Evolutionary conservation across 2,888 invertebrate species (phyloP), one percentile per base, ranked within the genome.

Genomic region (Drosophila helvetica): DNA sequence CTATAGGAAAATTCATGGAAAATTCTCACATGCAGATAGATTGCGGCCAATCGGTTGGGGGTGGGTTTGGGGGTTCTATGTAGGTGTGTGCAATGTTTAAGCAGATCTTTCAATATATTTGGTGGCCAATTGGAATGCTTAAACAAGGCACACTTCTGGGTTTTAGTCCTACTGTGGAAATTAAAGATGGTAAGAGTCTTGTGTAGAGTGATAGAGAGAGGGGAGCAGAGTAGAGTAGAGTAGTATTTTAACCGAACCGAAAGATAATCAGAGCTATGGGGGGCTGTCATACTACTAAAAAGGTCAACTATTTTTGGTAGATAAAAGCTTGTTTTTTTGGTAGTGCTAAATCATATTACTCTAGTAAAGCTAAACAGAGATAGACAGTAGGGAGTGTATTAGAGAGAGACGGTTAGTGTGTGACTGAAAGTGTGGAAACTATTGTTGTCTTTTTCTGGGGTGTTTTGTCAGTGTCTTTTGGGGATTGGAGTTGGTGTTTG

Each of bases 321-420:
- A 61, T 48, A 53, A 81, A 86, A 75, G 86, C 83, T 77, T 73
- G 33, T 62, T 38, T 15, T 38, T 38, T 33, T 55, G 50, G 68
- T 43, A 55, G 68, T 71, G 68, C 67, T 74, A 85, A 80, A 79
- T 75, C 52, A 79, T 75, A 66, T 50, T 47, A 45, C 25, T 68
- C 80, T 79, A 84, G 60, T n/a, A 30, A 77, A 71, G 82, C 85
- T 78, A 84, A 87, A 82, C 70, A 86, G 79, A 74, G 64, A 80
- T 70, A 74, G 63, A 62, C 38, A 62, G 66, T 33, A 27, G 51
- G 15, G 47, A 55, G 58, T 61, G 38, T 64, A 53, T 10, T 18
- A 43, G 38, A 51, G 12, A 59, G 45, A 72, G 55, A 27, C 52
- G 30, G 48, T 69, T 27, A 30, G 51, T 51, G 65, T 59, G 38